Base-by-base conservation (phyloP, 2,888 invertebrate species). In the Anorthoa munda region DNA sequence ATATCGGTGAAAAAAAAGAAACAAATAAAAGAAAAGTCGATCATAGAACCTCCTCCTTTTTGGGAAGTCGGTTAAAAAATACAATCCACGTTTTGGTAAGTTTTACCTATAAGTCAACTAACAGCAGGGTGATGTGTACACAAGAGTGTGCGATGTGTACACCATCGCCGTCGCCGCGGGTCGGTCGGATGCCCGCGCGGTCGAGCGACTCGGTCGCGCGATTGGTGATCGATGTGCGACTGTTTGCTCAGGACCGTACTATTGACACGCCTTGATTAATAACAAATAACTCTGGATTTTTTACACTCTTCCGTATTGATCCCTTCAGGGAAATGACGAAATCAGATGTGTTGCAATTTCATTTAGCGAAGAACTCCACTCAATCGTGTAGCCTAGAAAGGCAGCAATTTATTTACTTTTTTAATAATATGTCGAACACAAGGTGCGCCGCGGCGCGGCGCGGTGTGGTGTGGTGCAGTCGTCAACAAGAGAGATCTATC, bases 361-460 rank as follows among this genome's bases (percentile, higher is more conserved):
- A 82, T 83, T 79, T 77, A 76, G 69, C 66, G 51, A 78, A 79
- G 64, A 77, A 79, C 66, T 84, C 64, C 53, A 77, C 75, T 79
- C 75, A 77, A 85, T 84, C 75, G 82, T 75, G 58, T 77, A 68
- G 77, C 75, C 71, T 76, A 68, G 71, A 82, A 79, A 81, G 79
- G 65, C 56, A 31, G 78, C 86, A 76, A 87, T 87, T 82, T 89
- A 82, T 89, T 86, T 86, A 84, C 75, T 85, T 86, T 87, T 85
- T 88, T 88, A 87, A 87, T 87, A 88, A 89, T 88, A 87, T 75
- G 56, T 68, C 67, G 63, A 77, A 77, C 71, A 9, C 9, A 71
- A 75, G 73, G 58, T 59, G 58, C 50, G 72, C 70, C 39, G 72
- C 70, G 58, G 50, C 67, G 39, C n/a, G 69, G 31, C 13, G 17